Evolutionary conservation across 2,797 vertebrate genomes (phyloP), one percentile per base, ranked within the genome.

Genomic region (Schizopygopsis malacanthus): DNA sequence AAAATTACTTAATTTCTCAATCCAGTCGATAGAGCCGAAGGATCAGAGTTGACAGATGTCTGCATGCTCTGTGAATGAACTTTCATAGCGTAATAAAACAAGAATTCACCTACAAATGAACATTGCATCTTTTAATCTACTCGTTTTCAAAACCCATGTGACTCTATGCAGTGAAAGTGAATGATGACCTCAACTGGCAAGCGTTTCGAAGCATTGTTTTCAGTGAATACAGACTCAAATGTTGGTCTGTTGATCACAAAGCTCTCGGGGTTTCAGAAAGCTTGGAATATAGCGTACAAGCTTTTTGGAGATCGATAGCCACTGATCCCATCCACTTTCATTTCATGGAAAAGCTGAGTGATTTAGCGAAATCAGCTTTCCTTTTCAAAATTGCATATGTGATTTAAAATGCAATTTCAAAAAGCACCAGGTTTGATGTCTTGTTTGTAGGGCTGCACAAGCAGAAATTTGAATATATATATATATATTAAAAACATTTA

Each of bases 51-150:
- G 52, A 39, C 79, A 22, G 63, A 71, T 78, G 73, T 52, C 79
- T 71, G 16, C 76, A 1, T 85, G 25, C 77, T 79, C 77, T 81
- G 61, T 28, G 80, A 39, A 16, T 20, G 41, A 73, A 85, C 41
- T 80, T 59, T 37, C 78, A 33, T 45, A 25, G 37, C 25, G 56
- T 3, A 11, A 61, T 61, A 28, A 43, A 25, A 79, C 7, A 20
- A 22, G 25, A 52, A 25, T 33, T 75, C 25, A 75, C 1, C n/a
- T 52, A 11, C 6, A 28, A 76, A 20, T 37, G 4, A 54, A 54
- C 37, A 54, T 22, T 20, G 6, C 3, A 0, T 56, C 6, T 39
- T 56, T 39, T n/a, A n/a, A 52, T 77, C 37, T 61, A 16, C 22
- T 61, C 54, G 13, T 10, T 47, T 45, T 67, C 1, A 20, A 67